Evolutionary conservation across 2,113 vertebrate genomes (phyloP).

Genomic region (Corythoichthys intestinalis): DNA sequence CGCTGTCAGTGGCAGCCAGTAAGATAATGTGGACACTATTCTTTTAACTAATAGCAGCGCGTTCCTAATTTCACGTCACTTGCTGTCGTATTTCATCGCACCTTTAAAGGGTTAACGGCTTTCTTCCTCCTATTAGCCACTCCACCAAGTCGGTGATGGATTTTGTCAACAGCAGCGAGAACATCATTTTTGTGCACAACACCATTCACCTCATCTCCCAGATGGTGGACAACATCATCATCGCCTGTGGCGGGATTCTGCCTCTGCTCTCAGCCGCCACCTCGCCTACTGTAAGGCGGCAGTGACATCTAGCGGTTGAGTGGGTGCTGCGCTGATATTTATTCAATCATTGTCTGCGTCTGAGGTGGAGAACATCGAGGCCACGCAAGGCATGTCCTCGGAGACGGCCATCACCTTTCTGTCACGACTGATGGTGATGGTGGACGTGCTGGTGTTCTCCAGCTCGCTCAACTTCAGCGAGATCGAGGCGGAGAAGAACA

Average conservation of each 20-base stretch:
- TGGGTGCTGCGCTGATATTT: not conserved
- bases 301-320: conserved; percentile 59
- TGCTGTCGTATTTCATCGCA: no score
- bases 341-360: conserved; percentile 6
- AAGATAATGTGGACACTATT: no score
- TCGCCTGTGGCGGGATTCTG: conserved; percentile 95
- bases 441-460: conserved; percentile 93
- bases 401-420: conserved; percentile 94
- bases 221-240: conserved; percentile 99
- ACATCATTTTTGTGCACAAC: conserved; percentile 99
- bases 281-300: conserved; percentile 83
- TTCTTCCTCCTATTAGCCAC: conserved; percentile 73
- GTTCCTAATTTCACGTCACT: no score
- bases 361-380: conserved; percentile 87
- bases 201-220: conserved; percentile 99
- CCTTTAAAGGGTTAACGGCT: no score
- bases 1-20: no score
- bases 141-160: conserved; percentile 98
- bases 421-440: conserved; percentile 95
- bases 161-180: conserved; percentile 98
- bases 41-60: no score
- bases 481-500: conserved; percentile 98
- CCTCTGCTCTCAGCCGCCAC: conserved; percentile 96
- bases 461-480: conserved; percentile 98
- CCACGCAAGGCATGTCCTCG: conserved; percentile 95